Conservation (phyloP, 2,113 vertebrate species). For the Dendrocopos noguchii region DNA sequence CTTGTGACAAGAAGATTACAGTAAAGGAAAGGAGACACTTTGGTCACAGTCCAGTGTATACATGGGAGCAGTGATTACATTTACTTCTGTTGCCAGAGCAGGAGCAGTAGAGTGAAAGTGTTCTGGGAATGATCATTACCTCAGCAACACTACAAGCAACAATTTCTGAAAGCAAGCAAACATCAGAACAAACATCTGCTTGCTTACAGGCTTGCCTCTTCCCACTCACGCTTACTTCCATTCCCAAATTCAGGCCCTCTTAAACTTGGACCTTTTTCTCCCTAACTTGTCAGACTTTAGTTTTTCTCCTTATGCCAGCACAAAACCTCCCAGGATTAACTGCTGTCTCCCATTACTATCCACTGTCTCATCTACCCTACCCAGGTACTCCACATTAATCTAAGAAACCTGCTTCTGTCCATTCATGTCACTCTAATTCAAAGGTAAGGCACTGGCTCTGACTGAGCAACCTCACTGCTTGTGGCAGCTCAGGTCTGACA, state of each 20-base stretch:
- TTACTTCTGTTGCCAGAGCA: background rate
- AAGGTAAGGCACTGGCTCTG: background rate
- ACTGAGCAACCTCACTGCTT: background rate
- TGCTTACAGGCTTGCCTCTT: background rate
- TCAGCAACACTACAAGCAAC: background rate
- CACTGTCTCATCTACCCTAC: slow-evolving; percentile 14
- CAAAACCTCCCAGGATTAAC: background rate
- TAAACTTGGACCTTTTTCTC: background rate
- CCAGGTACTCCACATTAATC: background rate
- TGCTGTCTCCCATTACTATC: background rate
- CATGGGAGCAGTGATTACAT: background rate
- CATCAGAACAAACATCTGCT: background rate
- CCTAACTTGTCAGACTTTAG: background rate
- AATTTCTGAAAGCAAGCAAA: background rate
- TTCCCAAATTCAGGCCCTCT: background rate
- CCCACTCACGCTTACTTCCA: background rate
- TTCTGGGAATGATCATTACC: background rate
- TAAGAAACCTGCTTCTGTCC: slow-evolving; percentile 1
- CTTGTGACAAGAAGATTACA: background rate
- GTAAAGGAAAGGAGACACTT: background rate
- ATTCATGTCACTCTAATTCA: background rate
- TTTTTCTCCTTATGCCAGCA: background rate
- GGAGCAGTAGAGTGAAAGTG: background rate
- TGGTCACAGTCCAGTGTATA: background rate
- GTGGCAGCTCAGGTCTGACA: background rate